Conservation (phyloP, 1,140 invertebrate genomes). For the Drosophila ficusphila region DNA sequence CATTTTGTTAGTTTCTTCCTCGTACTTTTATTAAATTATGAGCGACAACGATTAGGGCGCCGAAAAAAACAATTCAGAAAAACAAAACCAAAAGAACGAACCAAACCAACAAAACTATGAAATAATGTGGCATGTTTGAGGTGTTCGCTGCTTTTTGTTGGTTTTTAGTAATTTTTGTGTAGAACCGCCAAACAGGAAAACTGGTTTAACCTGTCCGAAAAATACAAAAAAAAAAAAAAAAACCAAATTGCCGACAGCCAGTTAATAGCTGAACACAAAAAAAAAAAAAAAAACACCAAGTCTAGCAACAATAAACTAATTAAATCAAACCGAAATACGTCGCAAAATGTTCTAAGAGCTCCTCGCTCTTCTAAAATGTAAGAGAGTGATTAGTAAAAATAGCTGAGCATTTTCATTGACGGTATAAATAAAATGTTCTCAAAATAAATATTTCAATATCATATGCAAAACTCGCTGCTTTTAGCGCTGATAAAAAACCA, state of each 20-base stretch:
- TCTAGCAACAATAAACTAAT: conserved; percentile 77
- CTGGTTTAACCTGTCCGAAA: conserved; percentile 64
- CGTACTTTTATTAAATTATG: conserved; percentile 68
- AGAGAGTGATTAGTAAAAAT: conserved; percentile 47
- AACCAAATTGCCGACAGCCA: conserved; percentile 46
- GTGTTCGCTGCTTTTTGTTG: conserved; percentile 19
- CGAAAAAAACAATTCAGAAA: conserved; percentile 3
- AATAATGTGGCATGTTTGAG: conserved; percentile 45
- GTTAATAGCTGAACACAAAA: conserved; percentile 20
- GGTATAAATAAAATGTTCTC: conserved; percentile 65
- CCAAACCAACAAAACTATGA: conserved; percentile 53
- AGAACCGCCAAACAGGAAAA: conserved; percentile 45
- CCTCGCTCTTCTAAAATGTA: conserved; percentile 3
- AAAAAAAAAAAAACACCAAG: conserved; percentile 19
- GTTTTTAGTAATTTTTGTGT: conserved; percentile 37
- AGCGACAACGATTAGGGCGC: conserved; percentile 36
- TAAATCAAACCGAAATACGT: conserved; percentile 74
- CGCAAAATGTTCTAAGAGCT: conserved; percentile 55
- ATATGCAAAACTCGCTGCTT: conserved; percentile 48
- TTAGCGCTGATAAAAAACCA: conserved; percentile 28
- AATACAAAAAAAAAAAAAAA: conserved; percentile 32
- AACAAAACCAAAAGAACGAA: conserved; percentile 28
- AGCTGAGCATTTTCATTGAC: conserved; percentile 54
- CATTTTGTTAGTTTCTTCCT: conserved; percentile 54
- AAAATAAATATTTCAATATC: conserved; percentile 57